Evolutionary conservation across 2,888 invertebrate genomes (phyloP), one percentile per base, ranked within the genome.

Genomic region (Drosophila atripex): DNA sequence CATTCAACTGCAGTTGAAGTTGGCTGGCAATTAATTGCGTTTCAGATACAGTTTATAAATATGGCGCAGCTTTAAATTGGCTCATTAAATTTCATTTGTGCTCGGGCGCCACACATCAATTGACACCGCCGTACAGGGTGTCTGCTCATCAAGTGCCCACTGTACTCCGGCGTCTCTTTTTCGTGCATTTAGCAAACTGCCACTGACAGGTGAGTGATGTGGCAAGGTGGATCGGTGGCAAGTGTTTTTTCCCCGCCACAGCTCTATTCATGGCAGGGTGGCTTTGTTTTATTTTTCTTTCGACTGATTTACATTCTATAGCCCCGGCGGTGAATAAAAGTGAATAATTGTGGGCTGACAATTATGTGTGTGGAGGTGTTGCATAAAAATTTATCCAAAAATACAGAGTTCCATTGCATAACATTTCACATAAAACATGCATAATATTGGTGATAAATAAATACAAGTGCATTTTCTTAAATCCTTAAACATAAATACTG

Each of bases 71-170:
- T 78, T 82, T 78, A 84, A 83, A 82, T 79, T 82, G 82, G 84
- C 82, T 80, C 82, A 82, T 82, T 84, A 79, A 82, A 82, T 84
- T 82, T 80, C 84, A 82, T 82, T 83, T 80, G 82, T 71, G 63
- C 73, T 49, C 77, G 66, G 74, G 77, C 79, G 76, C 79, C 77
- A 77, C 80, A 76, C 84, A 83, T 80, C 78, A 82, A 80, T 78
- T 84, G 82, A 74, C 84, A 79, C 74, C 77, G 73, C 69, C 76
- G 75, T 43, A 50, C 49, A 58, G 61, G 49, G 58, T 53, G 58
- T 21, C 28, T 18, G 12, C 6, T 1, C n/a, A 12, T 9, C 3
- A 25, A 43, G 41, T 18, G 3, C 16, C n/a, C 39, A 41, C 18
- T 41, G 28, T 54, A 30, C 28, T 53, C 43, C 6, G 3, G 9